Conservation (phyloP, 2,113 vertebrate genomes). For the Tylochromis polylepis region DNA sequence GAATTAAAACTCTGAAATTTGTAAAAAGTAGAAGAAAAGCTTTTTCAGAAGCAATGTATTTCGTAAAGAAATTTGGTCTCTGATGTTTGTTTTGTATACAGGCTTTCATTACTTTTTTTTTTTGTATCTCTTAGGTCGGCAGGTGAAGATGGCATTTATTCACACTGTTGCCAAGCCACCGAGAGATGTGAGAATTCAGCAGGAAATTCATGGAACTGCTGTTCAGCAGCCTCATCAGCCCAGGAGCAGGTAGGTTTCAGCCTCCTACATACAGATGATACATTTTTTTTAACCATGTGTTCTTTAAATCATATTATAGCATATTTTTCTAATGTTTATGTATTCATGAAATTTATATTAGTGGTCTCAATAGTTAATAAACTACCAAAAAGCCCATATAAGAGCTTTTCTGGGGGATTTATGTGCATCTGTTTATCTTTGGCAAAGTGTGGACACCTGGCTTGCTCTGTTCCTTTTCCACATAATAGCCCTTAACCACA, state of each 20-base stretch:
- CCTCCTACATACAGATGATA: neutral
- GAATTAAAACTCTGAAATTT: neutral
- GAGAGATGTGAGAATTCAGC: constrained; percentile 71
- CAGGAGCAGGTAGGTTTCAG: constrained; percentile 68
- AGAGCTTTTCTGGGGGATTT: neutral
- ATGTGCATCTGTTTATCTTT: neutral
- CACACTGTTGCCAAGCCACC: constrained; percentile 78
- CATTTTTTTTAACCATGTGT: neutral
- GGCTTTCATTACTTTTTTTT: neutral
- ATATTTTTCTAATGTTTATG: neutral
- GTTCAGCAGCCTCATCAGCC: constrained; percentile 52
- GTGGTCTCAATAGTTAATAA: neutral
- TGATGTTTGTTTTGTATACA: neutral
- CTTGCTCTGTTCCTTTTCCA: neutral
- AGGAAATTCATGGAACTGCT: constrained; percentile 75
- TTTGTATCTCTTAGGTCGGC: constrained; percentile 69
- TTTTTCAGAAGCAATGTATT: neutral
- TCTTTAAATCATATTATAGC: neutral
- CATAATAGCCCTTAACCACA: neutral
- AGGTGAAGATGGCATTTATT: constrained; percentile 84
- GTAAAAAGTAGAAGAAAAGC: rapidly evolving
- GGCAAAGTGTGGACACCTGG: neutral
- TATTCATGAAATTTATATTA: neutral
- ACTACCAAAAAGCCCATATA: neutral
- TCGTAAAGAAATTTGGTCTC: neutral